Evolutionary conservation across 2,797 vertebrate species (phyloP).

Genomic region (Propithecus deckenii): DNA sequence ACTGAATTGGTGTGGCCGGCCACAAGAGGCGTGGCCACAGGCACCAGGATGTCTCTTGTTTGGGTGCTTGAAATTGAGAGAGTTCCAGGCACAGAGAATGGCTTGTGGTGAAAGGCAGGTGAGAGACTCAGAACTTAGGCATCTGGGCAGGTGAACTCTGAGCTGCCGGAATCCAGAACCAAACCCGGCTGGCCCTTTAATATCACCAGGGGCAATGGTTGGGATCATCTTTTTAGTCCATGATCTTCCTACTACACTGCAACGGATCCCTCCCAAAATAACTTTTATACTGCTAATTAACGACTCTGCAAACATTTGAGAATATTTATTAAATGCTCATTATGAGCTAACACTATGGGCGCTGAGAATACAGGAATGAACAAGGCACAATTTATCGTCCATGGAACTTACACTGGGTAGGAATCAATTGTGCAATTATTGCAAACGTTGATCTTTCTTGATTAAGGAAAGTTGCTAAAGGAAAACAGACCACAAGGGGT

Average conservation of each 20-base stretch:
- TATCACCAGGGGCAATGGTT: background rate
- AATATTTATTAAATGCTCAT: constrained; percentile 60
- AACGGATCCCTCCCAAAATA: background rate
- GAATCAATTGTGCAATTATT: background rate
- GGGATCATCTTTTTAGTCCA: background rate
- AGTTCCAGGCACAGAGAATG: background rate
- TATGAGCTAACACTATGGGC: constrained; percentile 6
- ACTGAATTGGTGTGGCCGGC: background rate
- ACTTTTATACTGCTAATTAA: constrained; percentile 14
- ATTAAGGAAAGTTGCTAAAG: background rate
- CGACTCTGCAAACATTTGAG: background rate
- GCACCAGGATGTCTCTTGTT: background rate
- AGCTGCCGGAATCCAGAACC: background rate
- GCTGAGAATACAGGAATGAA: constrained; percentile 10
- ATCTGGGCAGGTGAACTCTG: background rate
- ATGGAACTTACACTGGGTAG: background rate
- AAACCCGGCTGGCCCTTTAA: background rate
- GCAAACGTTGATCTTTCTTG: background rate
- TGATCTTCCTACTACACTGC: background rate
- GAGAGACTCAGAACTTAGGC: background rate
- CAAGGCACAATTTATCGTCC: background rate
- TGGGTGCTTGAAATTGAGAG: background rate
- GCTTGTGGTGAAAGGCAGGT: background rate
- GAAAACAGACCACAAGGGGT: background rate
- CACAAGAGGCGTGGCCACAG: background rate